phyloP scores from a whole-genome alignment of 2,797 vertebrate genomes.

The Acanthopagrus latus region DNA sequence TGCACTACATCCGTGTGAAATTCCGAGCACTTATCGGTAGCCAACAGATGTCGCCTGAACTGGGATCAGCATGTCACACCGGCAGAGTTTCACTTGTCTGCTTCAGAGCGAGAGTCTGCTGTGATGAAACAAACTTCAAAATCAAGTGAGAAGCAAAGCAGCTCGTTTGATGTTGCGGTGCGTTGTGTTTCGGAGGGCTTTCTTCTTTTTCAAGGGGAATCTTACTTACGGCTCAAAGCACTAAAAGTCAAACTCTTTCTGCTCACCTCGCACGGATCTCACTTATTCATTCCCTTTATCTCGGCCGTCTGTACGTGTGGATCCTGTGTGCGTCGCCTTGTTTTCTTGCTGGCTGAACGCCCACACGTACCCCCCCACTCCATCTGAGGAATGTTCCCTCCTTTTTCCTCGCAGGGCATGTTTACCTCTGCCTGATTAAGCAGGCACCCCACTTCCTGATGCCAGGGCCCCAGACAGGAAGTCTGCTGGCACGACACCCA shows the following conservation, averaged over 20 bases:
- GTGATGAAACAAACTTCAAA: slow-evolving; percentile 23
- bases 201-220: slow-evolving; percentile 22
- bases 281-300: slow-evolving; percentile 4
- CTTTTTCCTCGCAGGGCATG: slow-evolving; percentile 64
- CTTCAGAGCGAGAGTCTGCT: slow-evolving; percentile 14
- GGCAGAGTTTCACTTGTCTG: slow-evolving; percentile 23
- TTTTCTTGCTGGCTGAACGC: slow-evolving; percentile 41
- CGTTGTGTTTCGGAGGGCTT: background rate
- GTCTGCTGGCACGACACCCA: slow-evolving; percentile 53
- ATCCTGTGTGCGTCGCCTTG: slow-evolving; percentile 9
- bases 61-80: slow-evolving; percentile 30
- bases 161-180: slow-evolving; percentile 21
- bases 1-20: slow-evolving; percentile 64
- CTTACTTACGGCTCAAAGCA: slow-evolving; percentile 19
- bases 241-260: background rate
- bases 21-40: slow-evolving; percentile 61
- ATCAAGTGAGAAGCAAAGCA: background rate
- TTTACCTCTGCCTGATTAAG: slow-evolving; percentile 71
- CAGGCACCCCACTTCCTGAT: slow-evolving; percentile 76
- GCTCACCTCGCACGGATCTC: background rate
- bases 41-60: slow-evolving; percentile 59
- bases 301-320: background rate
- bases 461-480: slow-evolving; percentile 70
- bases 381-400: slow-evolving; percentile 71
- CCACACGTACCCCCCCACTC: slow-evolving; percentile 24